A percentile compares a stretch with the other conserved stretches of the same genome.
These are phyloP conservation scores for Odontocerum albicorne DNA, from an alignment of 2,888 invertebrate genomes.

Conservation along the genomic window DNA sequence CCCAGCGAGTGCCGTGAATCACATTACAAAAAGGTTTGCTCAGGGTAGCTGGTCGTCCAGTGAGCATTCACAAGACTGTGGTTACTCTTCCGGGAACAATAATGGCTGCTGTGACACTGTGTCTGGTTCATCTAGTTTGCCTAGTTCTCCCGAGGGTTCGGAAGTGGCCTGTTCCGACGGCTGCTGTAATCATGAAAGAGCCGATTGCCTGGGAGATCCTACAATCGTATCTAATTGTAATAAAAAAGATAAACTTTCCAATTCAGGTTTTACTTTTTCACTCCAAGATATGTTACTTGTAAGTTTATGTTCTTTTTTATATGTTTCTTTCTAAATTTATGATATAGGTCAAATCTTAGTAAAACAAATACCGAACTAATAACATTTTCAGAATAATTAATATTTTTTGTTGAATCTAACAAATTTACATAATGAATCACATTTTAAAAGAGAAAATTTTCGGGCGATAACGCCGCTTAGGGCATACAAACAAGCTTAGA, in stretches of 20 bases:
- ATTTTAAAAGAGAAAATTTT: no score
- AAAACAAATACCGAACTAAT: no score
- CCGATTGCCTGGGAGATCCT: constrained; percentile 47
- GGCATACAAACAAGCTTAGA: no score
- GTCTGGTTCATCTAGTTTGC: constrained; percentile 72
- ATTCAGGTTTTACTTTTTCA: constrained; percentile 61
- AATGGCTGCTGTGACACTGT: constrained; percentile 70
- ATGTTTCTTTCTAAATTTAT: no score
- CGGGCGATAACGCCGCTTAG: no score
- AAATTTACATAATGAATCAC: no score
- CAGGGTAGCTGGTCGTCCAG: constrained; percentile 63
- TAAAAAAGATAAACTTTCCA: constrained; percentile 43
- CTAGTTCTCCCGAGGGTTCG: constrained; percentile 87
- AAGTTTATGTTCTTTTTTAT: no score
- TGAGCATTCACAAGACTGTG: constrained; percentile 80
- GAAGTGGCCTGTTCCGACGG: constrained; percentile 89
- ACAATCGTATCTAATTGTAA: constrained; percentile 14
- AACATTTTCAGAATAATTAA: no score
- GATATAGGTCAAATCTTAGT: no score
- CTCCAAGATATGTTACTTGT: constrained; percentile 82
- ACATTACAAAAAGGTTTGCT: constrained; percentile 44
- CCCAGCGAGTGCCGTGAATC: constrained; percentile 43
- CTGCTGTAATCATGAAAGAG: constrained; percentile 76
- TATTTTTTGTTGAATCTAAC: no score
- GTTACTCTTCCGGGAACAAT: constrained; percentile 85